phyloP scores from a whole-genome alignment of 2,113 vertebrate species.

The Anolis sagrei region DNA sequence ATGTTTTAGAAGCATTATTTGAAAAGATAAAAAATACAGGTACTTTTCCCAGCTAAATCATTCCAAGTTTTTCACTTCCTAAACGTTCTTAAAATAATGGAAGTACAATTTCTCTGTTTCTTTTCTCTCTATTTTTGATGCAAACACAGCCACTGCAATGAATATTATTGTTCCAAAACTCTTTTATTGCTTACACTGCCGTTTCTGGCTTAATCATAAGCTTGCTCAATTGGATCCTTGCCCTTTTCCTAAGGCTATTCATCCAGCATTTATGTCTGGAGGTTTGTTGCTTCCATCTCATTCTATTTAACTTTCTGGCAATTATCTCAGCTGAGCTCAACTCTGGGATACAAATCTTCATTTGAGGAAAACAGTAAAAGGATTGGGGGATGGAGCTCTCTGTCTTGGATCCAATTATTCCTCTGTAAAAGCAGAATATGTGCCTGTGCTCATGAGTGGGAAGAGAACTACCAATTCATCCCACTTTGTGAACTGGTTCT shows the following conservation, averaged over 20 bases:
- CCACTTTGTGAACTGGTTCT: neutral
- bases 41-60: conserved; percentile 11
- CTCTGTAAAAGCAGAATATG: neutral
- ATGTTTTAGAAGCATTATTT: conserved; percentile 21
- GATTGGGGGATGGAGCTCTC: neutral
- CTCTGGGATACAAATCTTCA: neutral
- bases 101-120: neutral
- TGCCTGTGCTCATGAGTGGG: accelerated
- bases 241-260: conserved; percentile 44
- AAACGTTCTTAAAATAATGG: neutral
- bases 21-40: conserved; percentile 18
- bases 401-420: neutral
- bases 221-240: conserved; percentile 16
- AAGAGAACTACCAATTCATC: neutral
- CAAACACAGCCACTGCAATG: accelerated
- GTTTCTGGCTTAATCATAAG: conserved; percentile 34
- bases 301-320: conserved; percentile 40
- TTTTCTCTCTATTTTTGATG: neutral
- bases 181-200: conserved; percentile 11
- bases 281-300: conserved; percentile 44
- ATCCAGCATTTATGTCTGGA: neutral
- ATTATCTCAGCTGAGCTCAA: conserved; percentile 19
- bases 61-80: neutral
- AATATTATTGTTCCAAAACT: conserved; percentile 11
- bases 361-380: accelerated